phyloP scores from a whole-genome alignment of 2,113 vertebrate species.

The Cyphomyrus plagiostoma region DNA sequence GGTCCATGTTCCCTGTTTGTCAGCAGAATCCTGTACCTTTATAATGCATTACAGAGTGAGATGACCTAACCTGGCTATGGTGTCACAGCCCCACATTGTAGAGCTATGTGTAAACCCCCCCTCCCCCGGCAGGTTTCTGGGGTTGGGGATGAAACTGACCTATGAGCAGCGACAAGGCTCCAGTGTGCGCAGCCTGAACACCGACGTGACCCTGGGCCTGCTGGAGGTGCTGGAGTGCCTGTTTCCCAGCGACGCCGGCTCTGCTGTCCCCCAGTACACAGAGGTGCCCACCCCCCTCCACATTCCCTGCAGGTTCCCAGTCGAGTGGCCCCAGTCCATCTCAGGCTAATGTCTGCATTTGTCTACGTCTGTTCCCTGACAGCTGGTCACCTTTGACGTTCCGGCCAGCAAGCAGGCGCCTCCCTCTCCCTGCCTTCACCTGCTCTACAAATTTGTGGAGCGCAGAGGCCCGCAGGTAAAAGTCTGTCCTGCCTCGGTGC shows the following conservation, averaged over 20 bases:
- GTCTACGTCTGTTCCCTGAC: conserved; percentile 40
- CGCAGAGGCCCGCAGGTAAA: conserved; percentile 87
- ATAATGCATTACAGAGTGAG: neutral
- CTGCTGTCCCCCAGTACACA: conserved; percentile 77
- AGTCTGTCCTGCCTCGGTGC: neutral
- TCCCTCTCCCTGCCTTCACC: conserved; percentile 73
- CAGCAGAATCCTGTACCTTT: neutral
- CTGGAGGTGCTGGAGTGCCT: conserved; percentile 91
- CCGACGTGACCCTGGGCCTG: conserved; percentile 76
- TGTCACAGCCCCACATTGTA: neutral
- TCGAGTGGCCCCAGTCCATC: too few species aligned
- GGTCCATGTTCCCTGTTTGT: neutral
- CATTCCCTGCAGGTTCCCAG: neutral
- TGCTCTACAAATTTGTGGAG: conserved; percentile 87
- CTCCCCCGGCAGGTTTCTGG: conserved; percentile 73
- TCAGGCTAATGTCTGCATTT: neutral
- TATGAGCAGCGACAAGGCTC: conserved; percentile 85
- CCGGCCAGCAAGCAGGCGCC: conserved; percentile 52
- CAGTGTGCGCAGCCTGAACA: conserved; percentile 69
- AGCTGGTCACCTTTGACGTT: conserved; percentile 84
- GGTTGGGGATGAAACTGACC: conserved; percentile 74
- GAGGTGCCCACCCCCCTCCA: conserved; percentile 62
- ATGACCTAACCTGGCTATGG: neutral
- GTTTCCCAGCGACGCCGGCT: conserved; percentile 72
- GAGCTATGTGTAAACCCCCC: neutral